Conservation (phyloP, 2,113 vertebrate genomes). For the Hydropotes inermis region DNA sequence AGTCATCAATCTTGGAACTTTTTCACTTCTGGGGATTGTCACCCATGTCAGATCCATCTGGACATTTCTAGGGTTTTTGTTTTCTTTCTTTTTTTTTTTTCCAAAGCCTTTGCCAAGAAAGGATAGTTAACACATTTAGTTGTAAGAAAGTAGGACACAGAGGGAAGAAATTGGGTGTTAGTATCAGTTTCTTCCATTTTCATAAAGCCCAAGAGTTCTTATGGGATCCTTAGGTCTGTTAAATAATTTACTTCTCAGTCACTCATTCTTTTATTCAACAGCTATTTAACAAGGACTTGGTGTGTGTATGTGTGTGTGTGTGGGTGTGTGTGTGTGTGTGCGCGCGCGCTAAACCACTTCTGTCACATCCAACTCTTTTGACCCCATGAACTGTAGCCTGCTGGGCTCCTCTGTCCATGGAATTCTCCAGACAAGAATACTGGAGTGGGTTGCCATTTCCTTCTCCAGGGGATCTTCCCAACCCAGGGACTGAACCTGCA, state of each 20-base stretch:
- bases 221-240: background rate
- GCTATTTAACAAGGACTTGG: background rate
- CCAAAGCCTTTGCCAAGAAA: conserved; percentile 39
- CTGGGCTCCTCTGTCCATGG: background rate
- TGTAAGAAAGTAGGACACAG: conserved; percentile 33
- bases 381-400: background rate
- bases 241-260: background rate
- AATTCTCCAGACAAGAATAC: background rate
- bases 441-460: background rate
- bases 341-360: background rate
- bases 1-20: background rate
- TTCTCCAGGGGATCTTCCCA: background rate
- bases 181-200: background rate
- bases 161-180: background rate
- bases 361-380: background rate
- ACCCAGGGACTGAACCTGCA: background rate
- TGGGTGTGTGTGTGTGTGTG: background rate
- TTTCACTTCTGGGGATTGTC: conserved; percentile 50
- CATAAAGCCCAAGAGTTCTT: background rate
- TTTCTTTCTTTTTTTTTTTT: background rate
- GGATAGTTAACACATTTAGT: conserved; percentile 40
- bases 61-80: background rate
- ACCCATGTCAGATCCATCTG: conserved; percentile 50
- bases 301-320: no score
- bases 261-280: background rate